Percentiles rank a stretch among this genome's conserved stretches.
phyloP scores from a whole-genome alignment of 1,140 invertebrate genomes.

The Plodia interpunctella region DNA sequence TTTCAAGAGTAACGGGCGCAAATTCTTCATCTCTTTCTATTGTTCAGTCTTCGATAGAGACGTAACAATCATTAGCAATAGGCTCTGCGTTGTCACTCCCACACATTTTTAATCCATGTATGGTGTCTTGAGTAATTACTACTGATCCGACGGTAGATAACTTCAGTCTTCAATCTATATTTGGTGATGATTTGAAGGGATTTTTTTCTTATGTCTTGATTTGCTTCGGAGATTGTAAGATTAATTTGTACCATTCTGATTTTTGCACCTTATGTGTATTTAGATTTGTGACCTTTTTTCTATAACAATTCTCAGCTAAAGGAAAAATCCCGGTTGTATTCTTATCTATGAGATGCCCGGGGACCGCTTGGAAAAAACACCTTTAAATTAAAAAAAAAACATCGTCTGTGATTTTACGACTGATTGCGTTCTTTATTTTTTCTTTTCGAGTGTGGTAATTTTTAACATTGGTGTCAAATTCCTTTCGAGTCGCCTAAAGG shows the following conservation, averaged over 20 bases:
- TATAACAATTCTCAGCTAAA: too few species aligned
- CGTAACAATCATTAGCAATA: slow-evolving; percentile 4
- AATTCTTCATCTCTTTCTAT: slow-evolving; percentile 12
- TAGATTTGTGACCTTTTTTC: too few species aligned
- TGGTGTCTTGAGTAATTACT: slow-evolving; percentile 20
- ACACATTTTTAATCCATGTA: slow-evolving; percentile 15
- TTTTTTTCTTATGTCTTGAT: slow-evolving; percentile 5
- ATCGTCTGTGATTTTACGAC: too few species aligned
- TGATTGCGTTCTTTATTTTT: too few species aligned
- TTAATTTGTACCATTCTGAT: background rate
- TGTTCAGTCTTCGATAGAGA: background rate
- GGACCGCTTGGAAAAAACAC: too few species aligned
- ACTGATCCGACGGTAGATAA: slow-evolving; percentile 6
- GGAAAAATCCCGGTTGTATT: too few species aligned
- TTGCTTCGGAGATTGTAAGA: background rate
- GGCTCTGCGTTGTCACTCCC: slow-evolving; percentile 13
- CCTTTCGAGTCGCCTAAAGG: too few species aligned
- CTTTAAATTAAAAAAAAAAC: too few species aligned
- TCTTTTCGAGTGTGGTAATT: too few species aligned
- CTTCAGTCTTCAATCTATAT: background rate
- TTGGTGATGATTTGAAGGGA: background rate
- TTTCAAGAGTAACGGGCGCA: slow-evolving; percentile 16
- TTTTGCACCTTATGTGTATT: too few species aligned
- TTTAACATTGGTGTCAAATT: too few species aligned
- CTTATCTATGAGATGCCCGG: too few species aligned